Evolutionary conservation across 2,113 vertebrate genomes (phyloP), one percentile per base, ranked within the genome.

Genomic region (Mustela nigripes): DNA sequence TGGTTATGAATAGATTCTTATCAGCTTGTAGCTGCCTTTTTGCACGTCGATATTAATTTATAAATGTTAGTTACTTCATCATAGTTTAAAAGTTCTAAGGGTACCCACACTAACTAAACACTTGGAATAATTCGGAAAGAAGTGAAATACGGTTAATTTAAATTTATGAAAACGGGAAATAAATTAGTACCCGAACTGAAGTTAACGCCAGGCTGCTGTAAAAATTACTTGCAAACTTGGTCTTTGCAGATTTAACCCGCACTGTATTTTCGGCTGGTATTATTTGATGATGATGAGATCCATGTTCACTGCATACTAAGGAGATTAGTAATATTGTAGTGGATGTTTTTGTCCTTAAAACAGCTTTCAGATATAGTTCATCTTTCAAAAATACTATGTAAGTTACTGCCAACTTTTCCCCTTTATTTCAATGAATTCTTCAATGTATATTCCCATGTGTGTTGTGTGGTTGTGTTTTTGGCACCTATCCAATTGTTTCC

Each of bases 331-430:
- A 48, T 16, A 10, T 39, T 79, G 7, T 42, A 79, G 33, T 83
- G 80, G 45, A 69, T 50, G 42, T 62, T 85, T 95, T 97, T 94
- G 56, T 48, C 16, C 50, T 96, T 78, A 76, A 91, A 76, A 63
- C 82, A 67, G 36, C 31, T 93, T 84, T 88, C 8, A 87, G 85
- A 76, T 95, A 42, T n/a, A 45, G 26, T 18, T 22, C 31, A 50
- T 78, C 26, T 93, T 89, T 36, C 79, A 83, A 60, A 89, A 83
- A 50, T 48, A 28, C 24, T 67, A 33, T 78, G 24, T 36, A 48
- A 26, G 10, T 78, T 39, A 36, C 74, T 50, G 33, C 16, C 31
- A 76, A 24, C 74, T 79, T 80, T 93, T 95, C 24, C 56, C 60
- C n/a, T 80, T 88, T 48, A 62, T 91, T 84, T 91, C 31, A 69